These are phyloP conservation scores for Henricia sp. DNA, from an alignment of 53 echinoderm and acorn worm genomes.

Conservation along the genomic window DNA sequence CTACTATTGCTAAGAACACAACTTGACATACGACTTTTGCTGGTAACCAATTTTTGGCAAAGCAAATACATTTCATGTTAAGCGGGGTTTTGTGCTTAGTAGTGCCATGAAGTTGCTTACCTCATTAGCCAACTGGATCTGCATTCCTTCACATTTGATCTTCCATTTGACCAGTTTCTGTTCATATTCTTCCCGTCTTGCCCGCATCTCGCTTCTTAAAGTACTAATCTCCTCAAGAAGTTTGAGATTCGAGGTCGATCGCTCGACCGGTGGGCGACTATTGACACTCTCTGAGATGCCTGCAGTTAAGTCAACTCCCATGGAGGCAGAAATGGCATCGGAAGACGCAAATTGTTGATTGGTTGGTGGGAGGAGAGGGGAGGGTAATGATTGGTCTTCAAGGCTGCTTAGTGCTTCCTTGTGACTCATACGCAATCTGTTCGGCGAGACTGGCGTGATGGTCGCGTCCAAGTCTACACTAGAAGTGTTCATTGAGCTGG, in stretches of 20 bases:
- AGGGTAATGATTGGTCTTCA: slow-evolving; percentile 16
- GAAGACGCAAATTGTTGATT: slow-evolving; percentile 3
- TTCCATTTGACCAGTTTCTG: slow-evolving; percentile 73
- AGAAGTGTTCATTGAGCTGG: slow-evolving; percentile 39
- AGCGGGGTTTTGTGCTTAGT: too few relatives aligned
- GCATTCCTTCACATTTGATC: slow-evolving; percentile 82
- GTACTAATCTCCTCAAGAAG: slow-evolving; percentile 76
- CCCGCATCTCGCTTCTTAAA: slow-evolving; percentile 77
- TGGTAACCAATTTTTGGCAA: not conserved
- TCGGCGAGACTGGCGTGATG: slow-evolving; percentile 40
- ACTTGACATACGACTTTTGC: not conserved
- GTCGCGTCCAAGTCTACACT: slow-evolving; percentile 68
- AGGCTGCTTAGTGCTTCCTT: not conserved
- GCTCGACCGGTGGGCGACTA: not conserved
- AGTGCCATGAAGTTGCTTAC: slow-evolving; percentile 48
- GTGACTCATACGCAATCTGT: slow-evolving; percentile 26
- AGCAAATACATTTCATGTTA: too few relatives aligned
- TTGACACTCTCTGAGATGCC: slow-evolving; percentile 72
- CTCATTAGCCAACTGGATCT: slow-evolving; percentile 83
- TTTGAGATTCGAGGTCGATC: slow-evolving; percentile 25
- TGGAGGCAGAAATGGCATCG: slow-evolving; percentile 11
- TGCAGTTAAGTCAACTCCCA: slow-evolving; percentile 79
- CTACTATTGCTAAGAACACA: not conserved
- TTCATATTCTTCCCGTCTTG: slow-evolving; percentile 75
- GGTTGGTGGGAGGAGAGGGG: not conserved